Conservation (phyloP, 2,113 vertebrate genomes). For the Myotis davidii region DNA sequence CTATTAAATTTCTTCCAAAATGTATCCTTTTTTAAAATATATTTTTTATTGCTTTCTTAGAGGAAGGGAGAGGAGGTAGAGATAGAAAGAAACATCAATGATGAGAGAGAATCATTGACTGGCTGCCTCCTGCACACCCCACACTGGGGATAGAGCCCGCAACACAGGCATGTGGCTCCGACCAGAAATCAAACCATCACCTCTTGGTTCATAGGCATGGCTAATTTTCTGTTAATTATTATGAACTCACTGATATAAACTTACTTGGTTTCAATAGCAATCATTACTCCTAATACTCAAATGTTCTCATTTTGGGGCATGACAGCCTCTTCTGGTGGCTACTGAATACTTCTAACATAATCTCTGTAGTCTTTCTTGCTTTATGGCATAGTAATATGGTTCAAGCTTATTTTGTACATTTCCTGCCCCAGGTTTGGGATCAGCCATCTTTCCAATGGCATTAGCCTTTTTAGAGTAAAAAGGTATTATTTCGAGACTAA, state of each 20-base stretch:
- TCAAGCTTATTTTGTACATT: conserved; percentile 3
- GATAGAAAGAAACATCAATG: too few species aligned
- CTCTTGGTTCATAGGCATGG: too few species aligned
- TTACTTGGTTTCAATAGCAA: background rate
- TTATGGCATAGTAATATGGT: background rate
- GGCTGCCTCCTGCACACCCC: too few species aligned
- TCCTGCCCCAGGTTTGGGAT: background rate
- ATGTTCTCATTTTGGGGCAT: background rate
- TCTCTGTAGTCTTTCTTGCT: conserved; percentile 1
- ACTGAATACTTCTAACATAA: conserved; percentile 19
- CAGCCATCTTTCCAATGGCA: background rate
- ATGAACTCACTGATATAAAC: background rate
- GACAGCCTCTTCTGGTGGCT: conserved; percentile 23
- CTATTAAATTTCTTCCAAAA: background rate
- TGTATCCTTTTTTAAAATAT: too few species aligned
- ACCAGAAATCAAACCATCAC: too few species aligned
- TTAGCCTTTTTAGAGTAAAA: background rate
- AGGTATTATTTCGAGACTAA: background rate
- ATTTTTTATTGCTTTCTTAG: too few species aligned
- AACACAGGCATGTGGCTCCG: too few species aligned
- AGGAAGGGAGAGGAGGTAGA: too few species aligned
- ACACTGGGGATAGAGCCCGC: too few species aligned
- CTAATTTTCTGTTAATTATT: background rate
- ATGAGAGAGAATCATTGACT: too few species aligned
- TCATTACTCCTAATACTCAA: background rate